Base-by-base conservation (phyloP, 2,113 vertebrate species). In the Brachypteracias leptosomus region DNA sequence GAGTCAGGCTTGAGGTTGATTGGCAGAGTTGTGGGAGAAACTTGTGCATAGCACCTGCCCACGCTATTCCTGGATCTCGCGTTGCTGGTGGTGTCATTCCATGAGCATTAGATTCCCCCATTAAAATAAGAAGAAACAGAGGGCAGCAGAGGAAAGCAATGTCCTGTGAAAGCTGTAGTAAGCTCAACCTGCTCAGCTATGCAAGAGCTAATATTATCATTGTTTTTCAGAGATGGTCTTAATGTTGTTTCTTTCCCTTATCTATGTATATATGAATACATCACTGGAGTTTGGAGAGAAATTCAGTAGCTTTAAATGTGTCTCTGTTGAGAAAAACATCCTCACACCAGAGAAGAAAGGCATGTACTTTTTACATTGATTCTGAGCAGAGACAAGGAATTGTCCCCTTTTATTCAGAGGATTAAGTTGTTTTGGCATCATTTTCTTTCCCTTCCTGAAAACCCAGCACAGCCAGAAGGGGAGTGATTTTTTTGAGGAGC, bases 1-100 rank as follows among this genome's bases (percentile, higher is more conserved):
- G 89, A 97, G 70, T 96, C 93, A 97, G 76, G 29, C 90, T 70
- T 76, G 70, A 75, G 42, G 35, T 2, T 93, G 93, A 95, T 77
- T 90, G 89, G 47, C 96, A 96, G 79, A 82, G 44, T 17, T 91
- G 46, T 82, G 72, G 74, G 54, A 82, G 79, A 94, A 96, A 87
- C 61, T 85, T 85, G 47, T 85, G 71, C 28, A 21, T 40, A 81
- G 47, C 94, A 91, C 81, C 92, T 96, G 94, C 82, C 93, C 71
- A 40, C 47, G 6, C 70, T 96, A 88, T 96, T 97, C 51, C 62
- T 92, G 86, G 67, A 78, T 89, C 68, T 93, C 7, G 4, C n/a
- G 3, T 38, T 54, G 36, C 77, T 16, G 3, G 17, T 90, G 31
- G 13, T 88, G 71, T 74, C 77, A 55, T 85, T 90, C 66, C 66